phyloP scores from a whole-genome alignment of 1,140 invertebrate species.

The Aethina tumida region DNA sequence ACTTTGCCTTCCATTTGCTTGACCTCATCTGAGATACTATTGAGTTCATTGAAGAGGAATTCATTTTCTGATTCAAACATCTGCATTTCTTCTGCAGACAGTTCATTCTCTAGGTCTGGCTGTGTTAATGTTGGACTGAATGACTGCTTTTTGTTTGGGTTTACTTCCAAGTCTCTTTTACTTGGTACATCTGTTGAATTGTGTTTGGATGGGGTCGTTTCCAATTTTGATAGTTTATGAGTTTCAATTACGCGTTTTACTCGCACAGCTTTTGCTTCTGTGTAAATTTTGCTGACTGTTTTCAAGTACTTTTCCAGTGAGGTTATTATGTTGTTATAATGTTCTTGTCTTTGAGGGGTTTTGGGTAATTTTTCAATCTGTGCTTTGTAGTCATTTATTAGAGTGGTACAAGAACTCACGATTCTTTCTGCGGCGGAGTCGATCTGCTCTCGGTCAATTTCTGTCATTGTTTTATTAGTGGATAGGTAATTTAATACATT shows the following conservation, averaged over 20 bases:
- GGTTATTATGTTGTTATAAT: constrained; percentile 62
- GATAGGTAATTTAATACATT: constrained; percentile 65
- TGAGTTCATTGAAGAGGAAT: constrained; percentile 75
- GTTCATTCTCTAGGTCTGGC: constrained; percentile 46
- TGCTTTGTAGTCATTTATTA: constrained; percentile 63
- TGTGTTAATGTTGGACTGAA: constrained; percentile 6
- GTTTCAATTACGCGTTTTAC: constrained; percentile 75
- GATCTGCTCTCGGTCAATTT: constrained; percentile 71
- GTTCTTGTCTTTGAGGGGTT: constrained; percentile 50
- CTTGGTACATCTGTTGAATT: not conserved
- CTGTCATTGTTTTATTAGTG: constrained; percentile 59
- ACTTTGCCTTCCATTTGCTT: constrained; percentile 87
- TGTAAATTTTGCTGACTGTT: constrained; percentile 76
- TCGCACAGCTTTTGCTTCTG: constrained; percentile 76
- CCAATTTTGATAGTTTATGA: constrained; percentile 65
- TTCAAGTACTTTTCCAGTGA: constrained; percentile 74
- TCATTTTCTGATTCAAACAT: constrained; percentile 82
- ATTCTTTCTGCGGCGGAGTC: constrained; percentile 76
- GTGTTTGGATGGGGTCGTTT: constrained; percentile 27
- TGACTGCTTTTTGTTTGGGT: constrained; percentile 1
- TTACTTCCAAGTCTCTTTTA: constrained; percentile 2
- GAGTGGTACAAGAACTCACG: constrained; percentile 67
- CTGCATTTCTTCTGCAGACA: constrained; percentile 81
- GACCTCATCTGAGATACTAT: constrained; percentile 66
- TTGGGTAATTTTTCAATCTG: constrained; percentile 39